These are phyloP conservation scores for Balanococcus diminutus DNA, from an alignment of 2,888 invertebrate genomes.

Conservation along the genomic window DNA sequence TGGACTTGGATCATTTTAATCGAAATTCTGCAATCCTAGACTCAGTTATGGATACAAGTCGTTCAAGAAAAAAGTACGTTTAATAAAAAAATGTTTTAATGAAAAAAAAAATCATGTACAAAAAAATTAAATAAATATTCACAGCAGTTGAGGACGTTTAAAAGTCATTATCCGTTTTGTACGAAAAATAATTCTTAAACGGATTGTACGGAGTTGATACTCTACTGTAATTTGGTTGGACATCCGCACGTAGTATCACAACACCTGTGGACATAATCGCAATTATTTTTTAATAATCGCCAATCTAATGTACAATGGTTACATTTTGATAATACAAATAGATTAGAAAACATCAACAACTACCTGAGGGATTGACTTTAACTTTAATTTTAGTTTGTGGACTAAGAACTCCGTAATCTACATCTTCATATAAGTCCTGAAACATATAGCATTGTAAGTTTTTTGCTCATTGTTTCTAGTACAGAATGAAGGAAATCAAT, in stretches of 20 bases:
- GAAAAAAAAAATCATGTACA: conserved; percentile 27
- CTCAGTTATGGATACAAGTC: too few relatives aligned
- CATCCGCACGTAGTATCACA: conserved; percentile 81
- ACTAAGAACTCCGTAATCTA: conserved; percentile 81
- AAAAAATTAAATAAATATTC: conserved; percentile 54
- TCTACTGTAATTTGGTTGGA: conserved; percentile 65
- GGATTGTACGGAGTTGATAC: conserved; percentile 64
- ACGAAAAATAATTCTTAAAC: conserved; percentile 59
- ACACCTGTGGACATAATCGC: conserved; percentile 66
- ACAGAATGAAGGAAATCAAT: background rate
- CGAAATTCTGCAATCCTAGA: too few relatives aligned
- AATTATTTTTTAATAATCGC: background rate
- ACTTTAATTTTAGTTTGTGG: conserved; percentile 90
- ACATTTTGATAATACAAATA: conserved; percentile 32
- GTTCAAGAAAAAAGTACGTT: too few relatives aligned
- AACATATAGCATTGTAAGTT: conserved; percentile 60
- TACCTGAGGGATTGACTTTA: conserved; percentile 90
- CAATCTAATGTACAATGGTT: background rate
- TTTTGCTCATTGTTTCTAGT: background rate
- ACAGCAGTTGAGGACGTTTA: conserved; percentile 45
- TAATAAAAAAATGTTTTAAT: background rate
- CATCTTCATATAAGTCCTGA: conserved; percentile 87
- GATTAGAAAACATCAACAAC: conserved; percentile 61
- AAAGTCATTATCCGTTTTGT: conserved; percentile 57
- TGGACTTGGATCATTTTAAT: too few relatives aligned